These are phyloP conservation scores for Tupiocoris notatus DNA, from an alignment of 2,888 invertebrate species.

Conservation along the genomic window DNA sequence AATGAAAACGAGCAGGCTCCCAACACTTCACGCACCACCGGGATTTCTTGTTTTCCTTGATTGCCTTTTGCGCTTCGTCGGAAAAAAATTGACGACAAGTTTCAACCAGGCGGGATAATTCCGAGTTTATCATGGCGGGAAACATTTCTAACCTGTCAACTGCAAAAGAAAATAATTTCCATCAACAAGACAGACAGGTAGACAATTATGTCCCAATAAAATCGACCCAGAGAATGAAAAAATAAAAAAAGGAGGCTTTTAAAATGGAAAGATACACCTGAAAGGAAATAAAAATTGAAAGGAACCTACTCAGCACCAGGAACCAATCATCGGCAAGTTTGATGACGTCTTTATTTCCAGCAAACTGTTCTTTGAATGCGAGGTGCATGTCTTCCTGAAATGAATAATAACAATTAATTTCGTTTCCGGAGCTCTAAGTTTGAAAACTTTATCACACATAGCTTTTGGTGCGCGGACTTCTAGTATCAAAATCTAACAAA, in stretches of 20 bases:
- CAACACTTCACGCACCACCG: constrained; percentile 21
- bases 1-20: constrained; percentile 10
- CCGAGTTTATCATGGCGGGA: background rate
- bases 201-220: too few relatives aligned
- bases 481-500: background rate
- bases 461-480: too few relatives aligned
- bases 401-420: too few relatives aligned
- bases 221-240: too few relatives aligned
- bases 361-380: background rate
- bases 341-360: background rate
- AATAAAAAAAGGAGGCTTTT: too few relatives aligned
- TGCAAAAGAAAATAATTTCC: too few relatives aligned
- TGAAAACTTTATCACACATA: background rate
- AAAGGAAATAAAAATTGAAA: too few relatives aligned
- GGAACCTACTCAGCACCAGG: background rate
- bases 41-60: background rate
- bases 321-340: background rate
- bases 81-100: background rate
- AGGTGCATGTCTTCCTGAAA: background rate
- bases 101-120: background rate
- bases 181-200: too few relatives aligned
- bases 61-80: background rate
- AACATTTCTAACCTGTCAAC: background rate
- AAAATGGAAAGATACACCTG: too few relatives aligned
- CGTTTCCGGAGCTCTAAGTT: too few relatives aligned